Percentiles rank a stretch among this genome's conserved stretches.
phyloP scores from a whole-genome alignment of 2,797 vertebrate species.

The Brachyrhaphis roseni region DNA sequence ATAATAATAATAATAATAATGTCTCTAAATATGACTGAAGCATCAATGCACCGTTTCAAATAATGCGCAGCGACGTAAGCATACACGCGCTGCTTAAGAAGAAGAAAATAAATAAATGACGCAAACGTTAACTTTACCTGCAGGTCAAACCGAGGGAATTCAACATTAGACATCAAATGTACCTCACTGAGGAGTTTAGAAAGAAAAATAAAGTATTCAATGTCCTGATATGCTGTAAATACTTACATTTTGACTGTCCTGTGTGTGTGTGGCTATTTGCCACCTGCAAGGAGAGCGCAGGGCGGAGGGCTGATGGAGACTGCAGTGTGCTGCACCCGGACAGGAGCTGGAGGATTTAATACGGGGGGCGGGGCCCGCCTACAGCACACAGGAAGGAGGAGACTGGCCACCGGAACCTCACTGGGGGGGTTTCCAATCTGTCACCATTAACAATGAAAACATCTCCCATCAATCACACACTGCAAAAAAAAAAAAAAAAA shows the following conservation, averaged over 20 bases:
- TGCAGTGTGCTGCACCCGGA: constrained; percentile 57
- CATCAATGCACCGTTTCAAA: neutral
- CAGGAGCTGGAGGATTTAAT: constrained; percentile 36
- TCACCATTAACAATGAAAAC: neutral
- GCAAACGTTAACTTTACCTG: constrained; percentile 27
- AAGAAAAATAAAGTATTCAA: neutral
- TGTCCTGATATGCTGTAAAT: neutral
- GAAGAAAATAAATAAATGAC: neutral
- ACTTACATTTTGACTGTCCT: constrained; percentile 64
- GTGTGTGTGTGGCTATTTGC: constrained; percentile 16
- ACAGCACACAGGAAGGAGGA: constrained; percentile 18
- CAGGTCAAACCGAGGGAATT: constrained; percentile 4
- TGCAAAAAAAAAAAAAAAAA: neutral
- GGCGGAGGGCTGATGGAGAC: constrained; percentile 51
- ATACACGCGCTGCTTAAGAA: neutral
- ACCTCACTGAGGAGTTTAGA: too few species aligned
- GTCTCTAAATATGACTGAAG: neutral
- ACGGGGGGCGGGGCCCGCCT: constrained; percentile 30
- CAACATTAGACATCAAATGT: neutral
- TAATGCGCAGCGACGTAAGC: neutral
- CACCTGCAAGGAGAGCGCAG: constrained; percentile 50
- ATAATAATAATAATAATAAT: too few species aligned
- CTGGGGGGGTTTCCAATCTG: neutral
- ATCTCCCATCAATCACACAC: neutral
- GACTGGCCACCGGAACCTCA: constrained; percentile 1